Conservation (phyloP, 2,113 vertebrate genomes). For the Ornithorhynchus anatinus region DNA sequence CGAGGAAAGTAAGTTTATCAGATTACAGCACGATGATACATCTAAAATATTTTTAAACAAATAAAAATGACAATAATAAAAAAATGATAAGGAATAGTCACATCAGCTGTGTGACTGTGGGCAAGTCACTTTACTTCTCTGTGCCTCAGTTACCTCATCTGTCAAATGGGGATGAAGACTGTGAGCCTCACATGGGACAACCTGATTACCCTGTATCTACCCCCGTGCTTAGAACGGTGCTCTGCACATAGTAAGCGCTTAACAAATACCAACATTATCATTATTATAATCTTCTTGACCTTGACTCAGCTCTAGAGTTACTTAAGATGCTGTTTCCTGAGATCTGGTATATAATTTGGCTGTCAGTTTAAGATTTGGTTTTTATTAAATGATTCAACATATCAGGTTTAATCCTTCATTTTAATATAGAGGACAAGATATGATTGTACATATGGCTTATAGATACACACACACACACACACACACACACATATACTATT, state of each 20-base stretch:
- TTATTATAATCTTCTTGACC: not conserved
- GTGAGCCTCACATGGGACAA: too few relatives aligned
- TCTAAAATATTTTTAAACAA: not conserved
- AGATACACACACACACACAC: too few relatives aligned
- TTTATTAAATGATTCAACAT: constrained; percentile 38
- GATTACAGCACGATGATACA: not conserved
- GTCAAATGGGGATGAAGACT: too few relatives aligned
- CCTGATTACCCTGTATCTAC: too few relatives aligned
- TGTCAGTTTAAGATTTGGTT: constrained; percentile 33
- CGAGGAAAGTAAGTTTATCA: not conserved
- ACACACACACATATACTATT: too few relatives aligned
- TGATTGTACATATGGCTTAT: constrained; percentile 28
- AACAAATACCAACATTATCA: too few relatives aligned
- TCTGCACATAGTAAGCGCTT: too few relatives aligned
- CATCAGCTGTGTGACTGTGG: too few relatives aligned
- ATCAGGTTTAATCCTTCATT: constrained; percentile 55
- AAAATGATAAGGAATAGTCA: not conserved
- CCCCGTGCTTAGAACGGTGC: too few relatives aligned
- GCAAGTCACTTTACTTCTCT: too few relatives aligned
- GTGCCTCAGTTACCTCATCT: too few relatives aligned
- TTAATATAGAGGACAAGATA: constrained; percentile 23
- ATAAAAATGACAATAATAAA: not conserved
- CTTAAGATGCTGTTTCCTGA: constrained; percentile 17
- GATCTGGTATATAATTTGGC: constrained; percentile 13
- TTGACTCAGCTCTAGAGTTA: not conserved